These are phyloP conservation scores for Phoxinus phoxinus DNA, from an alignment of 2,113 vertebrate genomes.

Conservation along the genomic window DNA sequence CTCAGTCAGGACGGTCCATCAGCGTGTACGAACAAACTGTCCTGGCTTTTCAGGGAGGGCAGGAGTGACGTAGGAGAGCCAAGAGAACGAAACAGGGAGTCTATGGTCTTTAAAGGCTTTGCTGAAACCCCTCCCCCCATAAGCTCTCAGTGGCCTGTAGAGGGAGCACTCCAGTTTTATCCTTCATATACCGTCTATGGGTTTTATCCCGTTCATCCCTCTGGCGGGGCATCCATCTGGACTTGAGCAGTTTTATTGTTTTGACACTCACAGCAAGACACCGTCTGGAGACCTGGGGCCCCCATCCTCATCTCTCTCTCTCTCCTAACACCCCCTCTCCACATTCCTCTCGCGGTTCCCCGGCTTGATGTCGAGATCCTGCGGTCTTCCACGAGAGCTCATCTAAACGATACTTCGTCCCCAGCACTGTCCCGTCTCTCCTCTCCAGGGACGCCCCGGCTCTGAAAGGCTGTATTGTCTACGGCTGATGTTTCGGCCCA, in stretches of 20 bases:
- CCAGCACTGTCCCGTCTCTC: not conserved
- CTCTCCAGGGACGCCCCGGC: not conserved
- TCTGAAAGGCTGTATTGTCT: conserved; percentile 37
- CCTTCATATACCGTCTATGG: no score
- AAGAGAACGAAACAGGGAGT: not conserved
- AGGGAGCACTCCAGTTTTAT: conserved; percentile 50
- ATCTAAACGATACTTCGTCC: not conserved
- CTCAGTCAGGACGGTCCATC: not conserved
- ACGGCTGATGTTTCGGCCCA: conserved; percentile 35
- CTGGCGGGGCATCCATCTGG: conserved; percentile 70
- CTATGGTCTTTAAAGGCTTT: not conserved
- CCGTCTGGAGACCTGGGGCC: conserved; percentile 63
- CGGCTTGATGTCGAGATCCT: conserved; percentile 21
- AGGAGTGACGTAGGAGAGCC: not conserved
- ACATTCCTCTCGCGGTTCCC: conserved; percentile 29
- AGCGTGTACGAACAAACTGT: not conserved
- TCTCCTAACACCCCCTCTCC: not conserved
- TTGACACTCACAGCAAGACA: conserved; percentile 70
- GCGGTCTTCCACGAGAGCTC: not conserved
- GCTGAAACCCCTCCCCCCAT: not conserved
- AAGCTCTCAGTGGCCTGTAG: not conserved
- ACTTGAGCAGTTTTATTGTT: conserved; percentile 67
- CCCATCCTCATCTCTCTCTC: not conserved
- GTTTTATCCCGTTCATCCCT: no score
- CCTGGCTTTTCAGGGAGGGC: not conserved